Conservation (phyloP, 2,113 vertebrate genomes). For the Sceloporus tristichus region DNA sequence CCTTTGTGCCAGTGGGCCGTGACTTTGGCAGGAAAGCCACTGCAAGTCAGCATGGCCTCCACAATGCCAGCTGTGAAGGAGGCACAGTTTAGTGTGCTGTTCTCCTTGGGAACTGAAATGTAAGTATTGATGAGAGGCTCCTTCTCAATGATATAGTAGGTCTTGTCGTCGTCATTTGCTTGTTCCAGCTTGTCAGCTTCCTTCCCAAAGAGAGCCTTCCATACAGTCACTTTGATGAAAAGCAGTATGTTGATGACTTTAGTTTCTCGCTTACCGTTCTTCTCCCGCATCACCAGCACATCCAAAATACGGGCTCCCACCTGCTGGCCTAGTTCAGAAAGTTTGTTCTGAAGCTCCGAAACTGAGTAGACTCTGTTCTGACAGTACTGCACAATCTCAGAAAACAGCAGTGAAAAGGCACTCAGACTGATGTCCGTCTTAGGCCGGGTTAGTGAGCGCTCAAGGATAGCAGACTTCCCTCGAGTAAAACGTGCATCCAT, state of each 20-base stretch:
- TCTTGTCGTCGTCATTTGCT: slow-evolving; percentile 94
- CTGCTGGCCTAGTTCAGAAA: slow-evolving; percentile 89
- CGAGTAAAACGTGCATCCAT: slow-evolving; percentile 94
- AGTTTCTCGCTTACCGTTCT: slow-evolving; percentile 90
- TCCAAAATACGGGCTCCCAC: slow-evolving; percentile 91
- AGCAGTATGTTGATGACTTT: slow-evolving; percentile 90
- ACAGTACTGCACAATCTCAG: slow-evolving; percentile 95
- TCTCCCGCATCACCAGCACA: slow-evolving; percentile 89
- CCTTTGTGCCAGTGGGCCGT: slow-evolving; percentile 97
- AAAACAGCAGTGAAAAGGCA: slow-evolving; percentile 92
- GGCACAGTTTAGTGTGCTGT: slow-evolving; percentile 95
- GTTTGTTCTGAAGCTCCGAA: slow-evolving; percentile 90
- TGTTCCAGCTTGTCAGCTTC: slow-evolving; percentile 96
- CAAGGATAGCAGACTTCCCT: slow-evolving; percentile 90
- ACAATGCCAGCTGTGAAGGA: slow-evolving; percentile 92
- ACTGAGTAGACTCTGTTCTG: slow-evolving; percentile 95
- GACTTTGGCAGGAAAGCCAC: slow-evolving; percentile 93
- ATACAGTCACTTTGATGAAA: slow-evolving; percentile 84
- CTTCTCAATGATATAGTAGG: slow-evolving; percentile 94
- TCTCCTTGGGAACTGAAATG: slow-evolving; percentile 94
- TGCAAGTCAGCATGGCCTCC: slow-evolving; percentile 90
- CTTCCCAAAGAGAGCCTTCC: slow-evolving; percentile 92
- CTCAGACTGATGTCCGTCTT: slow-evolving; percentile 91
- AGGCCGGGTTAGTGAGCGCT: slow-evolving; percentile 86
- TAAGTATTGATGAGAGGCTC: slow-evolving; percentile 92